Percentiles rank a stretch among this genome's conserved stretches.
Conservation (phyloP, 2,113 vertebrate species). For the Carassius carassius region DNA sequence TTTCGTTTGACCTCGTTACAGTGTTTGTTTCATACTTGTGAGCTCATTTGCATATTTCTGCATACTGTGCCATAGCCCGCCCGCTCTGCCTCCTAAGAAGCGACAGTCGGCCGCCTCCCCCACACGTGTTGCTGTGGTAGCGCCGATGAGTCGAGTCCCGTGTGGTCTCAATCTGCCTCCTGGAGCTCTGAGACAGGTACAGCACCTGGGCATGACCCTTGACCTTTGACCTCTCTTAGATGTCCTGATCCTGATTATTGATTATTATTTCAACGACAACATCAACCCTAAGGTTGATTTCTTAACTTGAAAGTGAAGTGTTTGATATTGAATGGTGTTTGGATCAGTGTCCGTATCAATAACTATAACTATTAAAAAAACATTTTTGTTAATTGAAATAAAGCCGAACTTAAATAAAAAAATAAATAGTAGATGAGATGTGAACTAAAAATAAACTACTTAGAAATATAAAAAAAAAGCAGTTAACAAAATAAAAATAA, state of each 20-base stretch:
- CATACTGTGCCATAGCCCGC: slow-evolving; percentile 72
- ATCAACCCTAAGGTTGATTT: neutral
- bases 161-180: slow-evolving; percentile 91
- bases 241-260: neutral
- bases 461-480: no score
- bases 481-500: no score
- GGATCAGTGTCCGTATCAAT: no score
- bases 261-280: neutral
- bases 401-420: no score
- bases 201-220: neutral
- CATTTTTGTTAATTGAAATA: no score
- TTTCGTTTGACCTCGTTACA: slow-evolving; percentile 26
- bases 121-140: slow-evolving; percentile 91
- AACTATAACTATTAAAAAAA: no score
- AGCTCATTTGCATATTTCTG: slow-evolving; percentile 23
- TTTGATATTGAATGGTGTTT: neutral
- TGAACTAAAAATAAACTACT: no score
- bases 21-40: slow-evolving; percentile 5
- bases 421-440: no score
- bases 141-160: slow-evolving; percentile 91
- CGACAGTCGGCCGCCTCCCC: slow-evolving; percentile 92
- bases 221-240: slow-evolving; percentile 14
- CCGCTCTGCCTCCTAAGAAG: slow-evolving; percentile 94
- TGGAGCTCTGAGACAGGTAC: slow-evolving; percentile 90
- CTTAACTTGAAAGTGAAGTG: neutral